Evolutionary conservation across 1,140 invertebrate genomes (phyloP).

Genomic region (Scaptomyza montana): DNA sequence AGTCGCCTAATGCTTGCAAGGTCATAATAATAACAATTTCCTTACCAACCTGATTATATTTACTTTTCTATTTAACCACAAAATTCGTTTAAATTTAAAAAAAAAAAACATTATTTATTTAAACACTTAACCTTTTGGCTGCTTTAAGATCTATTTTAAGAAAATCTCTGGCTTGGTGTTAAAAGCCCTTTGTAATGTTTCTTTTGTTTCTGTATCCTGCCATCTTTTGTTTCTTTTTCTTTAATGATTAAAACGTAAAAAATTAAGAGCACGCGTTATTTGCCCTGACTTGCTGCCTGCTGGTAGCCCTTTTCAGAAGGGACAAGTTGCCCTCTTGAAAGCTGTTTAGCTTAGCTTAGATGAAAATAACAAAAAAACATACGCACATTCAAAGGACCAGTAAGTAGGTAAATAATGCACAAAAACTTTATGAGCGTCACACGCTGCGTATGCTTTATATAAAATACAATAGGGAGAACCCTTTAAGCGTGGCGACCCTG

Average conservation of each 20-base stretch:
- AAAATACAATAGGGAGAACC: constrained; percentile 1
- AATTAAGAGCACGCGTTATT: constrained; percentile 60
- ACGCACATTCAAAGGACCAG: constrained; percentile 10
- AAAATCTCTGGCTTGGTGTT: background rate
- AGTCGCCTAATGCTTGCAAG: too few relatives aligned
- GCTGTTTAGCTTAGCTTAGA: background rate
- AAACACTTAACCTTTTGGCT: too few relatives aligned
- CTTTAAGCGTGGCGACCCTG: constrained; percentile 12
- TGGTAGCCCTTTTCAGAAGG: constrained; percentile 3
- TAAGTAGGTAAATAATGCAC: constrained; percentile 48
- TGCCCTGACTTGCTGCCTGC: constrained; percentile 28
- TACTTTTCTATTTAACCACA: too few relatives aligned
- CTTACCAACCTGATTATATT: too few relatives aligned
- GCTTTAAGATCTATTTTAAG: too few relatives aligned
- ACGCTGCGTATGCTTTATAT: constrained; percentile 51
- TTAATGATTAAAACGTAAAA: constrained; percentile 69
- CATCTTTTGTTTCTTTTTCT: constrained; percentile 14
- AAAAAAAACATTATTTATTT: too few relatives aligned
- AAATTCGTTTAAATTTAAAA: too few relatives aligned
- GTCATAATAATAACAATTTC: too few relatives aligned
- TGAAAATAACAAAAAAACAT: background rate
- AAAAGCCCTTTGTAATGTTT: constrained; percentile 1
- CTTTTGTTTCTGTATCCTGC: constrained; percentile 2
- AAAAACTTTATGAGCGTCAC: constrained; percentile 25
- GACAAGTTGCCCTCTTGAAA: constrained; percentile 3